These are phyloP conservation scores for Craseonycteris thonglongyai DNA, from an alignment of 2,113 vertebrate genomes.

Conservation along the genomic window DNA sequence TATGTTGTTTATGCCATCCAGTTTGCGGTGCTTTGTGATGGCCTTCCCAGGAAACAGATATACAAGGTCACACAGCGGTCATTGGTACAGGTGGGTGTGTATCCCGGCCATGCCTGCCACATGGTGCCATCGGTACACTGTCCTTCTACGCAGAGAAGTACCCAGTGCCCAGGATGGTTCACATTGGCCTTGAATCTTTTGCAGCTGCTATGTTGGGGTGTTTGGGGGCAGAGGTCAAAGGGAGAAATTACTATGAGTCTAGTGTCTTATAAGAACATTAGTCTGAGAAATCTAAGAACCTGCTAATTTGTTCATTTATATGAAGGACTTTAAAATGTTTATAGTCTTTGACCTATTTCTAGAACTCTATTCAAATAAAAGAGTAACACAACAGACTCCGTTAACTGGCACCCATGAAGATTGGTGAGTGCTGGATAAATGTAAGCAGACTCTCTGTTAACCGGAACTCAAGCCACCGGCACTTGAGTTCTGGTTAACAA, in stretches of 20 bases:
- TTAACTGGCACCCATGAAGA: no score
- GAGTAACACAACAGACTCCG: no score
- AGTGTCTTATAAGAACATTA: not conserved
- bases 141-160: not conserved
- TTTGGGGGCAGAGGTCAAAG: not conserved
- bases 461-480: no score
- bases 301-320: not conserved
- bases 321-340: not conserved
- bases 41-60: not conserved
- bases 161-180: not conserved
- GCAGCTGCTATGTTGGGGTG: not conserved
- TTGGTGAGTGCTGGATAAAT: no score
- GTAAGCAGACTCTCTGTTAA: no score
- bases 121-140: accelerated
- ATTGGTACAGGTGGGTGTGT: accelerated
- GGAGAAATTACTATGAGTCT: not conserved
- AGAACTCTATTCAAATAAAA: not conserved
- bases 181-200: not conserved
- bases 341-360: not conserved
- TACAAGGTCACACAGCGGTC: not conserved
- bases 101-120: not conserved
- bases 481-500: no score
- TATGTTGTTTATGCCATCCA: not conserved
- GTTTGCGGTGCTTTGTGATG: not conserved
- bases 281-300: not conserved